Conservation (phyloP, 2,888 invertebrate species). For the Papilio elwesi region DNA sequence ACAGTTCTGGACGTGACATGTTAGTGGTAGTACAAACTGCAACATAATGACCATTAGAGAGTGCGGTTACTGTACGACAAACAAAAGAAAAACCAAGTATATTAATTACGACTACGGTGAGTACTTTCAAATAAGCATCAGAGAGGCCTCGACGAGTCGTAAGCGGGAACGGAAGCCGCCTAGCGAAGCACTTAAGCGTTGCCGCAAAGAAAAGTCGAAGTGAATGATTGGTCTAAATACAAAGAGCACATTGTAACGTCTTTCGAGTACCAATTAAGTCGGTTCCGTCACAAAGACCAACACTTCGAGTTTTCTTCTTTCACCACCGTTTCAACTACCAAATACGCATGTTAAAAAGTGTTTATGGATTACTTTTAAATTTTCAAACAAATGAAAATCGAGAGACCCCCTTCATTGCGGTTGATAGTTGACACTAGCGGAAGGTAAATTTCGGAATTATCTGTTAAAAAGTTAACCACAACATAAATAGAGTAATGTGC, state of each 20-base stretch:
- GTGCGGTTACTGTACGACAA: conserved; percentile 84
- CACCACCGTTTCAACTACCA: conserved; percentile 81
- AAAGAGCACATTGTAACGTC: conserved; percentile 36
- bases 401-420: conserved; percentile 71
- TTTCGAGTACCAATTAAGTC: conserved; percentile 34
- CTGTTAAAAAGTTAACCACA: conserved; percentile 68
- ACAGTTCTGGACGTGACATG: conserved; percentile 84
- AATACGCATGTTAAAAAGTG: conserved; percentile 68
- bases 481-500: conserved; percentile 31
- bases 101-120: conserved; percentile 81
- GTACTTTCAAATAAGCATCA: conserved; percentile 78
- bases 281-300: conserved; percentile 33
- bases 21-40: conserved; percentile 85
- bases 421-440: conserved; percentile 79
- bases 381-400: conserved; percentile 62
- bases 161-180: conserved; percentile 81
- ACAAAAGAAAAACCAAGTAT: conserved; percentile 81
- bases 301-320: conserved; percentile 73
- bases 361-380: conserved; percentile 46
- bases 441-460: conserved; percentile 61
- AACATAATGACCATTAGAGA: conserved; percentile 84
- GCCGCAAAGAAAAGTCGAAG: conserved; percentile 70
- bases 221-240: conserved; percentile 51
- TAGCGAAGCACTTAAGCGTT: conserved; percentile 79
- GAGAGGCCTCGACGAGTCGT: conserved; percentile 78